A percentile compares a stretch with the other conserved stretches of the same genome.
Conservation (phyloP, 2,888 invertebrate species). For the Cordylochernes scorpioides region DNA sequence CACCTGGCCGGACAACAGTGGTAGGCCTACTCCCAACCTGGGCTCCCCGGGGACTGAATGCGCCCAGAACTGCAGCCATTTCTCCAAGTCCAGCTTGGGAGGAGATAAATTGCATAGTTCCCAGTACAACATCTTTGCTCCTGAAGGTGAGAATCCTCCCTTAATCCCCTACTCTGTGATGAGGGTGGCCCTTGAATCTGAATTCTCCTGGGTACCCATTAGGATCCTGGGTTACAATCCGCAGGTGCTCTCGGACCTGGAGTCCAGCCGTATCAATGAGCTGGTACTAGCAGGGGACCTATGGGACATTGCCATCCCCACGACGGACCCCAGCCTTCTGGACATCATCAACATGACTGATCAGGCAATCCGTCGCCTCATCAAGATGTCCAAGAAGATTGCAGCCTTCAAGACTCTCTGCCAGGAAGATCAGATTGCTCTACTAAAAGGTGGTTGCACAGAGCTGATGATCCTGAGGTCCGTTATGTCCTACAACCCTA, state of each 20-base stretch:
- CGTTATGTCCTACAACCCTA: slow-evolving; percentile 66
- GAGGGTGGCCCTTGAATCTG: slow-evolving; percentile 9
- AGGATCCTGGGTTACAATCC: slow-evolving; percentile 1
- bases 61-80: not conserved
- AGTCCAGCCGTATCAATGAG: slow-evolving; percentile 54
- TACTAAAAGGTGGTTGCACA: slow-evolving; percentile 74
- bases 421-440: slow-evolving; percentile 66
- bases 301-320: no score
- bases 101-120: no score
- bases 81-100: not conserved
- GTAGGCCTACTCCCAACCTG: not conserved
- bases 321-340: slow-evolving; percentile 30
- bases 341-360: slow-evolving; percentile 72
- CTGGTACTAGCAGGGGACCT: slow-evolving; percentile 43
- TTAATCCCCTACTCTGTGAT: slow-evolving; percentile 6
- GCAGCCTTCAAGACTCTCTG: slow-evolving; percentile 69
- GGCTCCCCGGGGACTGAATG: not conserved
- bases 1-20: not conserved
- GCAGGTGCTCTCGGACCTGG: slow-evolving; percentile 45
- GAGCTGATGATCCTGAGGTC: slow-evolving; percentile 87
- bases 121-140: not conserved
- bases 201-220: slow-evolving; percentile 8
- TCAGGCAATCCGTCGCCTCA: slow-evolving; percentile 52
- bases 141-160: not conserved
- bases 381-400: slow-evolving; percentile 32